phyloP scores from a whole-genome alignment of 2,888 invertebrate species.

The Galerucella calmariensis region DNA sequence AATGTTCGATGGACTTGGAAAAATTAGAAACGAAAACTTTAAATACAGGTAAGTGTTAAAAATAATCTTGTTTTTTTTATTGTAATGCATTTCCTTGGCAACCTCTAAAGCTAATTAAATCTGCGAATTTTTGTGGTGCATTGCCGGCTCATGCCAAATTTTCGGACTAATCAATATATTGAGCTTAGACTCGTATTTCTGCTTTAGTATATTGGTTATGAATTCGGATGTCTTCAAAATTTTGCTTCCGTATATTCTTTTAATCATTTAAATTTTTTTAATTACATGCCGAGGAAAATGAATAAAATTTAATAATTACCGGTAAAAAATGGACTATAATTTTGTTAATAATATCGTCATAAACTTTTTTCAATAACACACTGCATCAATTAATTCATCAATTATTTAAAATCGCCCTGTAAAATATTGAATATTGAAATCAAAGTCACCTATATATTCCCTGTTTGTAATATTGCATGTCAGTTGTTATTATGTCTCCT shows the following conservation, averaged over 20 bases:
- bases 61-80: constrained; percentile 10
- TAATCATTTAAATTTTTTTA: neutral
- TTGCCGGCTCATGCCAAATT: constrained; percentile 37
- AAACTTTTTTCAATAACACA: neutral
- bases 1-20: constrained; percentile 35
- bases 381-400: neutral
- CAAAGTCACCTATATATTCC: neutral
- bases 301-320: neutral
- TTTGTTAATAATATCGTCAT: neutral
- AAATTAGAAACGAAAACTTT: constrained; percentile 35
- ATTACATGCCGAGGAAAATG: too few relatives aligned
- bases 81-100: constrained; percentile 10
- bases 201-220: constrained; percentile 7
- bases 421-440: neutral
- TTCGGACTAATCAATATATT: constrained; percentile 42
- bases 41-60: constrained; percentile 35
- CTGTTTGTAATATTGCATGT: constrained; percentile 1
- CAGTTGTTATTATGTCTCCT: constrained; percentile 1
- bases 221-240: neutral
- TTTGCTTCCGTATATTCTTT: neutral
- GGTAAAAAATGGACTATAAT: neutral
- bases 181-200: constrained; percentile 33
- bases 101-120: constrained; percentile 11
- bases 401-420: neutral
- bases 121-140: constrained; percentile 32